A percentile compares a stretch with the other conserved stretches of the same genome.
Conservation (phyloP, 2,888 invertebrate genomes). For the Cancer borealis region DNA sequence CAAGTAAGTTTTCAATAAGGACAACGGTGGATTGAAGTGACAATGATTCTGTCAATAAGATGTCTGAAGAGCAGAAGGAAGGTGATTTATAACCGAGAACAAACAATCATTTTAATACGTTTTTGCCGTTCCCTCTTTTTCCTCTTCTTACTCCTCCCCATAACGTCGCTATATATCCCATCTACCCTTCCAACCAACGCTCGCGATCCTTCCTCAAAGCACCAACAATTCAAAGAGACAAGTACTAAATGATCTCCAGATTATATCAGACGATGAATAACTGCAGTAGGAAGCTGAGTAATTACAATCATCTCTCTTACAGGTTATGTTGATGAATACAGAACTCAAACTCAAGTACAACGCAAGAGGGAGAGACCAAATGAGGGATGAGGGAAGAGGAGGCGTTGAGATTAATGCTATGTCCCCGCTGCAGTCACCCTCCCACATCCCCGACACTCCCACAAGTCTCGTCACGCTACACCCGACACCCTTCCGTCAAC, state of each 20-base stretch:
- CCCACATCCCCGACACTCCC: background rate
- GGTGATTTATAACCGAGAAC: background rate
- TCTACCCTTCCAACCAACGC: background rate
- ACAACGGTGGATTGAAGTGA: background rate
- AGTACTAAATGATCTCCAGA: background rate
- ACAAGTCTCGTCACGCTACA: constrained; percentile 37
- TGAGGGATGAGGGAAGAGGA: background rate
- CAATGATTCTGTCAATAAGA: background rate
- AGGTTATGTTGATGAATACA: background rate
- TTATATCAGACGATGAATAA: constrained; percentile 8
- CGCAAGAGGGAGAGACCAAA: background rate
- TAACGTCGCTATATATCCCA: background rate
- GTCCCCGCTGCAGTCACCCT: background rate
- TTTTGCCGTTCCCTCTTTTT: background rate
- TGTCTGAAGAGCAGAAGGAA: background rate
- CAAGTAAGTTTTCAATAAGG: background rate
- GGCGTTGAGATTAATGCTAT: background rate
- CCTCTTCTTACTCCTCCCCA: background rate
- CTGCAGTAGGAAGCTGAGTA: background rate
- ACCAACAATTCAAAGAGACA: background rate
- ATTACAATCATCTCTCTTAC: background rate
- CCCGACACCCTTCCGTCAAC: constrained; percentile 44
- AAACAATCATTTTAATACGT: background rate
- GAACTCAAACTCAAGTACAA: background rate
- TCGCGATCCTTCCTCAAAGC: background rate